Evolutionary conservation across 2,113 vertebrate genomes (phyloP).

Genomic region (Columba janthina): DNA sequence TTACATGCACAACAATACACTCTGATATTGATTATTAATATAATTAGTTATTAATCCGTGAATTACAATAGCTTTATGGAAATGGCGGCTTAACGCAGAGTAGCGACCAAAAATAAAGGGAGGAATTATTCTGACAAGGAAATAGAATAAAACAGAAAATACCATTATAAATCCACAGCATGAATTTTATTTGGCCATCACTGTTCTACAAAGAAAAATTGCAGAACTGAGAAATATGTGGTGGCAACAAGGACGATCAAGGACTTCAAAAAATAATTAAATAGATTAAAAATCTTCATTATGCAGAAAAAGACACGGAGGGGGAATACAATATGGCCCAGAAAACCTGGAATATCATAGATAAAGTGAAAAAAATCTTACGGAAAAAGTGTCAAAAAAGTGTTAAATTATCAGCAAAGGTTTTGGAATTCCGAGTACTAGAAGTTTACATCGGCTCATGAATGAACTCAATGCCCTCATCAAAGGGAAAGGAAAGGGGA

Average conservation of each 20-base stretch:
- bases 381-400: not conserved
- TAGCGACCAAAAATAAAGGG: not conserved
- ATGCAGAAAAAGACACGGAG: not conserved
- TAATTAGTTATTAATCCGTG: not conserved
- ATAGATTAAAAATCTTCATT: not conserved
- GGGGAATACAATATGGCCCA: not conserved
- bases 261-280: not conserved
- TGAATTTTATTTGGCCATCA: not conserved
- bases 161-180: not conserved
- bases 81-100: not conserved
- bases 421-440: not conserved
- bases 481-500: not conserved
- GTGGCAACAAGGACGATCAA: not conserved
- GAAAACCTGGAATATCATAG: not conserved
- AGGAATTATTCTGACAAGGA: conserved; percentile 11
- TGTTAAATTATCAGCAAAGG: not conserved
- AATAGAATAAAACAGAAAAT: not conserved
- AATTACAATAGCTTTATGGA: not conserved
- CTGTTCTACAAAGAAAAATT: not conserved
- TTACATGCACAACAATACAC: not conserved
- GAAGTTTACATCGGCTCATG: not conserved
- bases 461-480: not conserved
- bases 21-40: not conserved
- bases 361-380: not conserved
- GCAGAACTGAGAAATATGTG: not conserved